Evolutionary conservation across 2,797 vertebrate genomes (phyloP), one percentile per base, ranked within the genome.

Genomic region (Tadarida brasiliensis): DNA sequence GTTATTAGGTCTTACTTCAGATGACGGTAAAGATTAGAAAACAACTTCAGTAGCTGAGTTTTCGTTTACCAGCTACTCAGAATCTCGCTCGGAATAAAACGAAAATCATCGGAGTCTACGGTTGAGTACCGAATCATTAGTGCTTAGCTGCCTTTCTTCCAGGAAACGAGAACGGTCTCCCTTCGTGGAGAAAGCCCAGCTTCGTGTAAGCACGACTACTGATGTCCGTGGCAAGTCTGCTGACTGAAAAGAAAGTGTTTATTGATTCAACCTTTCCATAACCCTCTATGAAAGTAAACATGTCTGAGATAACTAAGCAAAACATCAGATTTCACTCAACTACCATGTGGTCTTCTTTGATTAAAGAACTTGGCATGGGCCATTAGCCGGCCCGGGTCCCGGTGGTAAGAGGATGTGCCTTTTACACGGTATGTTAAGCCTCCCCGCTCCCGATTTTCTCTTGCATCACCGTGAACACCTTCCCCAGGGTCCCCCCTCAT

Each of bases 251-350:
- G 94, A 97, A 96, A 97, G 93, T 97, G 96, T 98, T 97, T 97
- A 97, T 97, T 97, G 97, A 97, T 97, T 96, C 96, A 97, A 97
- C 96, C 97, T 98, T 96, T 96, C 96, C 91, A 94, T 98, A 97
- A 96, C 97, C 97, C 96, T 96, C 67, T 85, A 95, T 91, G 97
- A 97, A 97, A 97, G 97, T 97, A 97, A 97, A 97, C 95, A 97
- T 90, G 94, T 98, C 97, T 96, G 91, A 95, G 95, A 97, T 91
- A 93, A 95, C 96, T 95, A 97, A 94, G 97, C 94, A 91, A 96
- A 96, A 98, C 97, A 96, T 98, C 97, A 97, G 88, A 97, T 96
- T 95, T 97, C 97, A 98, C 97, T 98, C 97, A 96, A 93, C 94
- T 95, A 95, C 96, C 94, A 94, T 92, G 96, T 94, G 94, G 86